Conservation (phyloP, 2,113 vertebrate species). For the Heterochromis multidens region DNA sequence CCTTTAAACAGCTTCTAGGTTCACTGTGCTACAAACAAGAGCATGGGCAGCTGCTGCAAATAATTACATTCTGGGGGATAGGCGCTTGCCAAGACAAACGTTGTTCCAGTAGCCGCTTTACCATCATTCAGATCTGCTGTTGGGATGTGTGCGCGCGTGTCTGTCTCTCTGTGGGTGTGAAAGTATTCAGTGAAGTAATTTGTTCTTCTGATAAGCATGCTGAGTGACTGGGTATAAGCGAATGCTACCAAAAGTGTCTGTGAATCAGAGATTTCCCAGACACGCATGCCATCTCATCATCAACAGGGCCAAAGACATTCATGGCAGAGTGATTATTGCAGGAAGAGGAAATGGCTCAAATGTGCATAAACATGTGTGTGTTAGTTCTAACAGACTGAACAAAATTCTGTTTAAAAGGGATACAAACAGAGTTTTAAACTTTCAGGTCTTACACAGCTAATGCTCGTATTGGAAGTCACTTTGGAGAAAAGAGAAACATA, state of each 20-base stretch:
- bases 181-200: constrained; percentile 13
- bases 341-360: background rate
- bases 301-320: background rate
- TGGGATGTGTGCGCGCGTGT: background rate
- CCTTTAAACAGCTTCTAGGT: constrained; percentile 66
- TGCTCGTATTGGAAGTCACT: background rate
- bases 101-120: constrained; percentile 71
- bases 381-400: background rate
- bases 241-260: background rate
- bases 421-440: background rate
- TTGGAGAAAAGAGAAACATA: background rate
- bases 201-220: constrained; percentile 26
- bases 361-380: background rate
- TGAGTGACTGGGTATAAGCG: background rate
- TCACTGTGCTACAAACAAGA: constrained; percentile 68
- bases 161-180: background rate
- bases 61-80: constrained; percentile 64
- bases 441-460: background rate
- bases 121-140: constrained; percentile 49
- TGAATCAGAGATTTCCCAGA: constrained; percentile 2
- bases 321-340: background rate
- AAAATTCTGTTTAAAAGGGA: background rate
- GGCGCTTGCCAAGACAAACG: constrained; percentile 72
- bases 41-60: constrained; percentile 73
- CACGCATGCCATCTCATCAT: background rate